Percentiles rank a stretch among this genome's conserved stretches.
Conservation (phyloP, 1,140 invertebrate genomes). For the Bombus superbus region DNA sequence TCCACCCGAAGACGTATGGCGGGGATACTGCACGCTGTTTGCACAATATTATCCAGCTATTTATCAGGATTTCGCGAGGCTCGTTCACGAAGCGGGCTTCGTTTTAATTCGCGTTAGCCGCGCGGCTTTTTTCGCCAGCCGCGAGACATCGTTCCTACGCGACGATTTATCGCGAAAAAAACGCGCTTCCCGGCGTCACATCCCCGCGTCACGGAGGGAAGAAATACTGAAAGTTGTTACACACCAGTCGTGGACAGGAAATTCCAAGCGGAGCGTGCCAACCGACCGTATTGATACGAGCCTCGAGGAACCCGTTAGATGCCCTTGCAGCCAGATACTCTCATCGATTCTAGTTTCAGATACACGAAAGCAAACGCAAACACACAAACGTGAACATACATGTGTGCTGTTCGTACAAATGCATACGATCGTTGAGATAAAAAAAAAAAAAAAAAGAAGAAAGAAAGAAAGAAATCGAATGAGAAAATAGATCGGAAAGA, state of each 20-base stretch:
- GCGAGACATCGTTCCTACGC: neutral
- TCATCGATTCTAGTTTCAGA: conserved; percentile 8
- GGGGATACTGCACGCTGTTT: conserved; percentile 68
- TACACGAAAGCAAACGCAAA: neutral
- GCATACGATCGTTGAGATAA: too few relatives aligned
- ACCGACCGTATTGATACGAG: conserved; percentile 20
- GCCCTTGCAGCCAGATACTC: conserved; percentile 20
- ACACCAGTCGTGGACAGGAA: conserved; percentile 26
- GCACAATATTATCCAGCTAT: conserved; percentile 78
- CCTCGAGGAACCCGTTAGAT: conserved; percentile 36
- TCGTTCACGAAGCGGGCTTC: neutral
- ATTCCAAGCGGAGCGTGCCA: conserved; percentile 26
- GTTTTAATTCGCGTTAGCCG: conserved; percentile 55
- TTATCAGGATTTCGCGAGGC: conserved; percentile 75
- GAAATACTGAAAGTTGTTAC: conserved; percentile 35
- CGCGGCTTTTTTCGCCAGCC: neutral
- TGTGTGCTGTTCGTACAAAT: neutral
- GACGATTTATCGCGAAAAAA: conserved; percentile 52
- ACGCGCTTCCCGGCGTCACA: neutral
- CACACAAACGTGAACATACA: neutral
- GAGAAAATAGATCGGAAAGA: neutral
- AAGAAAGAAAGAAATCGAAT: too few relatives aligned
- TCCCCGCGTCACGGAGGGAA: neutral
- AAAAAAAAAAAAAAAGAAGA: neutral
- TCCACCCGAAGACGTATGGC: conserved; percentile 64